Base-by-base conservation (phyloP, 2,797 vertebrate genomes). In the Melanotaenia maccullochi region DNA sequence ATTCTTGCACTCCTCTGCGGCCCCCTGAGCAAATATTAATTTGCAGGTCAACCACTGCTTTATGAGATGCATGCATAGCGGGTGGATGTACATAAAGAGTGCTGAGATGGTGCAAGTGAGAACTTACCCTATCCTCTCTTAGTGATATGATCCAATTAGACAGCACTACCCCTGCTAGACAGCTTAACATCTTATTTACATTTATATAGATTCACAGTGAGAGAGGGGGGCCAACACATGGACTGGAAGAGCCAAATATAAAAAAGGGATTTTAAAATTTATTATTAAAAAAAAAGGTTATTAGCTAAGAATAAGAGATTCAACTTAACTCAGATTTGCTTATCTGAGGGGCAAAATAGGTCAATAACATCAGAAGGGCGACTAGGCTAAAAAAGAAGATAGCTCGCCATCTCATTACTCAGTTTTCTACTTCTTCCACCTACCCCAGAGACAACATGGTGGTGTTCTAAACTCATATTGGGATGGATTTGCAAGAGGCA, bases 141-240 rank as follows among this genome's bases (percentile, higher is more conserved):
- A 90, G 89, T 86, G 80, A 80, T 67, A 92, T 93, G 90, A 95
- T 93, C 93, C 91, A 94, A 95, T 95, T 93, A 94, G 90, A 89
- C 78, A 89, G 73, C 61, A 79, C 25, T 22, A 71, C 82, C 68
- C 84, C 42, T 52, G 69, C 79, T 86, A 90, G 82, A 88, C 66
- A 93, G 90, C 88, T 90, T 92, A 88, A 93, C 85, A 87, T 81
- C 88, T 89, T 78, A 71, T 76, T 89, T 88, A 90, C 79, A 74
- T 87, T 92, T 93, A 90, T 76, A 83, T 76, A 84, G 9, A 18
- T 44, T 65, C 30, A 76, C 4, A 42, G 20, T 69, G 35, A 56
- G 44, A 30, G 55, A 30, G 0, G 5, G 4, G 1, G 60, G 22
- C 51, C 49, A 24, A 71, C 68, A 68, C 22, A 42, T 1, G 6